Conservation (phyloP, 2,888 invertebrate species). For the Papilio gigon region DNA sequence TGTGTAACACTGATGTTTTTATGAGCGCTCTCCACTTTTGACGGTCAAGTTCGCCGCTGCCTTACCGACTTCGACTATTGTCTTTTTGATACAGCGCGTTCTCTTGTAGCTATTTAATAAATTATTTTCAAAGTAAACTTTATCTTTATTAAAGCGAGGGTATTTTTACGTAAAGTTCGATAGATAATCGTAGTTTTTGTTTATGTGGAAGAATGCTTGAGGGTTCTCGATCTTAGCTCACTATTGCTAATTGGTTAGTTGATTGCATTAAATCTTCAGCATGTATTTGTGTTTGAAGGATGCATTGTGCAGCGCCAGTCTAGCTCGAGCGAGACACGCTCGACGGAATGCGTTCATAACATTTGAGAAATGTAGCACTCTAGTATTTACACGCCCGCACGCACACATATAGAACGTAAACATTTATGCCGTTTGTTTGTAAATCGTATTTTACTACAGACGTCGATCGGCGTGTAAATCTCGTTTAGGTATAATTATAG, state of each 20-base stretch:
- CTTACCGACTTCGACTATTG: conserved; percentile 69
- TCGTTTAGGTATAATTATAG: conserved; percentile 78
- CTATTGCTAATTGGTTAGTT: neutral
- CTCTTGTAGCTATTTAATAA: conserved; percentile 34
- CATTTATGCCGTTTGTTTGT: conserved; percentile 59
- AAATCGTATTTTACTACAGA: conserved; percentile 73
- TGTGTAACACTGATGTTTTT: conserved; percentile 76
- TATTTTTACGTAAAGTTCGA: neutral
- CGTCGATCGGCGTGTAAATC: conserved; percentile 73
- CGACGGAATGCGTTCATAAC: neutral
- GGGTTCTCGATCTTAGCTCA: too few species aligned
- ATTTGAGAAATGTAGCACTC: conserved; percentile 17
- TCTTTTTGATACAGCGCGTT: conserved; percentile 49
- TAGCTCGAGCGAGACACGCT: neutral
- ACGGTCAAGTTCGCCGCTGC: conserved; percentile 76
- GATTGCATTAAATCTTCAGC: neutral
- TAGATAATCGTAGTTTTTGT: neutral
- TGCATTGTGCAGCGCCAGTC: neutral
- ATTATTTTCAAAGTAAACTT: neutral
- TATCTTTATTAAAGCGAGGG: neutral
- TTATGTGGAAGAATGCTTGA: too few species aligned
- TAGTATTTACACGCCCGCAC: conserved; percentile 12
- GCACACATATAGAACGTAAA: conserved; percentile 48
- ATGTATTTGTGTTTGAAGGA: neutral
- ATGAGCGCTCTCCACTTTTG: conserved; percentile 75